Base-by-base conservation (phyloP, 2,797 vertebrate species). In the Halcyon smyrnensis region DNA sequence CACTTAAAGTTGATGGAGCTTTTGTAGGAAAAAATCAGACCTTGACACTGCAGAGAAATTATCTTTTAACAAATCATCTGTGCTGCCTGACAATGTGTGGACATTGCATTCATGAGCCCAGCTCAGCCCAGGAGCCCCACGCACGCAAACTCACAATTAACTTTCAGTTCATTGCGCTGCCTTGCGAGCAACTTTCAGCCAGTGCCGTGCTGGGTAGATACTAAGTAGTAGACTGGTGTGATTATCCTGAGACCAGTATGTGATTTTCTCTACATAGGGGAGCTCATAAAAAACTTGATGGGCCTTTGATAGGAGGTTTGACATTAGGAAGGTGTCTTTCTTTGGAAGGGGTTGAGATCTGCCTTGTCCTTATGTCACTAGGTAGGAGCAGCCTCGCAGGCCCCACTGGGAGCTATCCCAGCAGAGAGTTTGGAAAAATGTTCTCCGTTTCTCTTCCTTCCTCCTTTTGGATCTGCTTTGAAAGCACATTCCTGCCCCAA, bases 401-500 rank as follows among this genome's bases (percentile, higher is more conserved):
- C 50, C 67, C 25, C 5, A 2, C 69, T 9, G 41, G 2, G 12
- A 79, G 54, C 56, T 36, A 12, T 67, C 80, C 79, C 79, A 64
- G 75, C n/a, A 80, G 59, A 69, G 39, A 18, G 37, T 6, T 24
- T 80, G 77, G 83, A 63, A 83, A 60, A 57, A 69, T 30, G 36
- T 50, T 25, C 84, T 64, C 64, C 27, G 17, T 83, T 94, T 71
- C 73, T 41, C 10, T 67, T 88, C 39, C 75, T 77, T 93, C 69
- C 57, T 91, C 28, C 51, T 77, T 75, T 93, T 81, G 74, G 23
- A 86, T 90, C 94, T 84, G 73, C 73, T 94, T 89, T 70, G 45
- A 91, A 86, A 86, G 62, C 59, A 78, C 65, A 41, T 78, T 88
- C 70, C 77, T 71, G 36, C 50, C 65, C 45, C 0, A 8, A 64